Evolutionary conservation across 2,888 invertebrate species (phyloP), one percentile per base, ranked within the genome.

Genomic region (Heliconius aoede): DNA sequence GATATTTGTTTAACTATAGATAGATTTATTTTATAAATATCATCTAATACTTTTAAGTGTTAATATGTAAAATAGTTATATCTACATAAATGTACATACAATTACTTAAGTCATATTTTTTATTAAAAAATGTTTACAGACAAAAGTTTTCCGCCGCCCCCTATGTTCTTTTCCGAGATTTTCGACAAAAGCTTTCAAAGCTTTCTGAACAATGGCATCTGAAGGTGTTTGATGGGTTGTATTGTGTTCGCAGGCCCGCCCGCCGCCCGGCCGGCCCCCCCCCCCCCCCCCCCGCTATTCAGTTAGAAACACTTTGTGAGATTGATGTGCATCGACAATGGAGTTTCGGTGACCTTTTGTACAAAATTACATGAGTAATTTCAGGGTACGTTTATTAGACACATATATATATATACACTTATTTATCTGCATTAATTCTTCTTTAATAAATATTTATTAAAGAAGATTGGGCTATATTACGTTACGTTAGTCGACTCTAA

Each of bases 111-210:
- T 18, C 9, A 51, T 21, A 55, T 8, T 55, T 55, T 55, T n/a
- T 9, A 15, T 7, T 18, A 28, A 2, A 26, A 51, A 69, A 60
- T 0, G 28, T n/a, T 40, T 72, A 28, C 30, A 51, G 26, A 18
- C 4, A 18, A 13, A 30, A 9, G 32, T 51, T 30, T 4, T 21
- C 21, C 15, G 36, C 32, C 30, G 30, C 26, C 71, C 73, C 79
- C 51, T 76, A n/a, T 18, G 67, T 71, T 71, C 69, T 74, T 60
- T 69, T 73, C 69, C 32, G 73, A 77, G 75, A 79, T 79, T 73
- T 71, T 71, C 61, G 60, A 79, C 79, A 79, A 79, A 75, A 69
- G 73, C 28, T n/a, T n/a, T n/a, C n/a, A n/a, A n/a, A n/a, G n/a
- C n/a, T 77, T 79, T 71, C 64, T 36, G 73, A 75, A 79, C 72